Base-by-base conservation (phyloP, 2,888 invertebrate species). In the Drosophila testacea region DNA sequence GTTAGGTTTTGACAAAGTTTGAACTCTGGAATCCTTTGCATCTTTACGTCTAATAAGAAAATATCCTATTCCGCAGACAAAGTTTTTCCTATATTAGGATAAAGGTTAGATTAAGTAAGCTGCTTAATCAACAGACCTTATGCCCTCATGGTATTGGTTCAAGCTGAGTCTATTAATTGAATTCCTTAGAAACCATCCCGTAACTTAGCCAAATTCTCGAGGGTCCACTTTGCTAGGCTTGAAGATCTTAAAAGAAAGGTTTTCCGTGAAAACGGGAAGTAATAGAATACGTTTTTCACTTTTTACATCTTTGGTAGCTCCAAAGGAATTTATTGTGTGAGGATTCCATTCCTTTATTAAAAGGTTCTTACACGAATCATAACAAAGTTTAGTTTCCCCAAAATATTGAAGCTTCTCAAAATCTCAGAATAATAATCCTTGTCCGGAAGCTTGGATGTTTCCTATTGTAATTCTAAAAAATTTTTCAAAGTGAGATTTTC, bases 141-240 rank as follows among this genome's bases (percentile, higher is more conserved):
- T 22, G 4, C 16, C 22, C 10, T 42, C 9, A 10, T 36, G 4
- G 10, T 34, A 38, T 34, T 11, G 6, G 3, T 10, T 50, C 22
- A 6, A 34, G 34, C 5, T 36, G 6, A 11, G 4, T 1, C 13
- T 4, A n/a, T 30, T 30, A 28, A 52, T 27, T 27, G 4, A 4
- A 27, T 55, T 44, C 34, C 4, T 34, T 27, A 55, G 55, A 44
- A 44, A 44, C 9, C 6, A 55, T n/a, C 5, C 5, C n/a, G 9
- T 44, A 27, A n/a, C 13, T 9, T 32, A n/a, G 6, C 9, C 22
- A 6, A 4, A 27, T 9, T 44, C 55, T n/a, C 42, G 5, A 3
- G 44, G 9, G 44, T 1, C 4, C 1, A 11, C n/a, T 47, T 22
- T 48, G 13, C 3, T 5, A 2, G 1, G 22, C 44, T 13, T 3